Evolutionary conservation across 2,113 vertebrate species (phyloP).

Genomic region (Pelecanoides urinatrix): DNA sequence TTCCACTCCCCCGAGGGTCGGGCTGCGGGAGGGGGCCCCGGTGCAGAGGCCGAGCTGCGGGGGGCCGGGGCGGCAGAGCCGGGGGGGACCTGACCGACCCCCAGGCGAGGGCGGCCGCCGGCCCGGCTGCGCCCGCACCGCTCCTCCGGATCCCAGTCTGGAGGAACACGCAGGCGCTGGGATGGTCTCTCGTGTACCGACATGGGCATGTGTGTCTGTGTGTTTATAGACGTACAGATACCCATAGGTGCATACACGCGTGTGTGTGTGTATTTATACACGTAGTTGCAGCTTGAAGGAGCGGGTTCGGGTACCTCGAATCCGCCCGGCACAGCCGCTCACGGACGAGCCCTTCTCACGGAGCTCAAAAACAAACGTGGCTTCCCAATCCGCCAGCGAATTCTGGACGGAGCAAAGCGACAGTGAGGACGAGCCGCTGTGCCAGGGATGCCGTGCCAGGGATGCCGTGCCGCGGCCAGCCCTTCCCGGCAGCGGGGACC

Average conservation of each 20-base stretch:
- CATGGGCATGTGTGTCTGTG: too few relatives aligned
- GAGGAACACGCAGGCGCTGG: accelerated
- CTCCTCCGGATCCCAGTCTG: accelerated
- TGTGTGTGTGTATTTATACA: not conserved
- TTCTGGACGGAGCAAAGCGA: not conserved
- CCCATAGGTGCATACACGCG: accelerated
- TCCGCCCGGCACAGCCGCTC: not conserved
- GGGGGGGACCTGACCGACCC: not conserved
- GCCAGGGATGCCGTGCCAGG: not conserved
- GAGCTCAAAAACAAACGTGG: not conserved
- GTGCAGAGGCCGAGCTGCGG: accelerated
- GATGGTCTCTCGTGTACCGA: accelerated
- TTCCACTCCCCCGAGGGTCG: not conserved
- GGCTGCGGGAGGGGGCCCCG: not conserved
- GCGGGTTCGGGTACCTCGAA: not conserved
- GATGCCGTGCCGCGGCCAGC: not conserved
- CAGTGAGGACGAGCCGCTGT: not conserved
- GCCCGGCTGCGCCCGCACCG: accelerated
- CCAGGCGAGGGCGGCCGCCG: accelerated
- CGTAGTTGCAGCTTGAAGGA: not conserved
- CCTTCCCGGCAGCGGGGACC: not conserved
- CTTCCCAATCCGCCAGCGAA: not conserved
- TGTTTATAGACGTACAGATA: too few relatives aligned
- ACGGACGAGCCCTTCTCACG: not conserved
- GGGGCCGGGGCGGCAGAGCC: accelerated